Conservation (phyloP, 2,797 vertebrate genomes). For the Argyrosomus regius region DNA sequence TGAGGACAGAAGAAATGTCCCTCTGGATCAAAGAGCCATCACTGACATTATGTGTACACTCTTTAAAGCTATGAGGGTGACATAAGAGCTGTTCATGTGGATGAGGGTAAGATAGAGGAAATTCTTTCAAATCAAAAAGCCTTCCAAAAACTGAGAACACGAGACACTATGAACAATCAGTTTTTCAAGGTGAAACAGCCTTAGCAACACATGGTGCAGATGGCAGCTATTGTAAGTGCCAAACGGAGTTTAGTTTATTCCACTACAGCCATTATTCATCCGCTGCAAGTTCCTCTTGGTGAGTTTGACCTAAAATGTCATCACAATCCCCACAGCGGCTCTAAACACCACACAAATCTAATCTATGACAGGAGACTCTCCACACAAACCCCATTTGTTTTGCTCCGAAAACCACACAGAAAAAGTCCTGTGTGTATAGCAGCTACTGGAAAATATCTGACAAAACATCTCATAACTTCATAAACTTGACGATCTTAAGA, state of each 20-base stretch:
- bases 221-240: not conserved
- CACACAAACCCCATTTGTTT: not conserved
- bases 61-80: slow-evolving; percentile 7
- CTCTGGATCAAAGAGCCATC: slow-evolving; percentile 12
- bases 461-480: slow-evolving; percentile 45
- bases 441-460: slow-evolving; percentile 28
- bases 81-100: not conserved
- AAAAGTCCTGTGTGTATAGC: not conserved
- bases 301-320: slow-evolving; percentile 35
- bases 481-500: slow-evolving; percentile 28
- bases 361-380: slow-evolving; percentile 4
- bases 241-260: not conserved
- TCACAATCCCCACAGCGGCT: slow-evolving; percentile 11
- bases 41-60: slow-evolving; percentile 18
- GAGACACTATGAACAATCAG: not conserved
- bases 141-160: not conserved
- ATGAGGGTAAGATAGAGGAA: not conserved
- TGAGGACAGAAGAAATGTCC: slow-evolving; percentile 30
- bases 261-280: slow-evolving; percentile 3
- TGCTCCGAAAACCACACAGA: not conserved
- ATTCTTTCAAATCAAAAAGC: not conserved
- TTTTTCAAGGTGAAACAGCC: not conserved
- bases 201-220: not conserved
- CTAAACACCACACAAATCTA: slow-evolving; percentile 26
- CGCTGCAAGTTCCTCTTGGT: not conserved